Conservation (phyloP, 2,797 vertebrate genomes). For the Petrocephalus schoutedeni region DNA sequence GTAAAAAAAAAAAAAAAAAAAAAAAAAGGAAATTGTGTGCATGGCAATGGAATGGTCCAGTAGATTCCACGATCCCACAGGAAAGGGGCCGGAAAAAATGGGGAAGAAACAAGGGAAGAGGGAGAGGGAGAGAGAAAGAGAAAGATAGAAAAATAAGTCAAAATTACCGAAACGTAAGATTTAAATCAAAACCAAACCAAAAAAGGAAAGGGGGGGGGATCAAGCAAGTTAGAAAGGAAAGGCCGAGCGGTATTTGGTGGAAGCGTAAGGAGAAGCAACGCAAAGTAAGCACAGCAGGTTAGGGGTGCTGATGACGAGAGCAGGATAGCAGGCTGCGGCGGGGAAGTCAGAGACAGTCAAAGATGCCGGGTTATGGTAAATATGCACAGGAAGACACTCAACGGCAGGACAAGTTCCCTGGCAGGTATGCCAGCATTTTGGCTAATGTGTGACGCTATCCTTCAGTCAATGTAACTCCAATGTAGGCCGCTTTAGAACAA, state of each 20-base stretch:
- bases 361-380: slow-evolving; percentile 22
- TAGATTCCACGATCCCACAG: slow-evolving; percentile 79
- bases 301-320: slow-evolving; percentile 63
- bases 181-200: slow-evolving; percentile 62
- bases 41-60: slow-evolving; percentile 76
- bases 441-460: background rate
- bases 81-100: slow-evolving; percentile 53
- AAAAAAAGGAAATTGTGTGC: slow-evolving; percentile 54
- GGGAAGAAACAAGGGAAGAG: slow-evolving; percentile 41
- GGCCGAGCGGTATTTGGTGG: slow-evolving; percentile 41
- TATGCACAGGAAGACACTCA: slow-evolving; percentile 29
- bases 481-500: background rate
- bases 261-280: slow-evolving; percentile 44
- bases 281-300: slow-evolving; percentile 51
- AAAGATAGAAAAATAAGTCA: slow-evolving; percentile 88
- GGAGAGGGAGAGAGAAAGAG: slow-evolving; percentile 60
- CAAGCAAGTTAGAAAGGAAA: slow-evolving; percentile 57
- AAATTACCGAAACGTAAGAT: slow-evolving; percentile 85
- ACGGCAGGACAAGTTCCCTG: slow-evolving; percentile 22
- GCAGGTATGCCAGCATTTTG: slow-evolving; percentile 20
- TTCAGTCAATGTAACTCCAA: background rate
- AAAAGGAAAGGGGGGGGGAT: slow-evolving; percentile 51
- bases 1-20: slow-evolving; percentile 30
- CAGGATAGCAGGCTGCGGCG: slow-evolving; percentile 51
- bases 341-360: slow-evolving; percentile 41